Conservation (phyloP, 2,113 vertebrate species). For the Cyanistes caeruleus region DNA sequence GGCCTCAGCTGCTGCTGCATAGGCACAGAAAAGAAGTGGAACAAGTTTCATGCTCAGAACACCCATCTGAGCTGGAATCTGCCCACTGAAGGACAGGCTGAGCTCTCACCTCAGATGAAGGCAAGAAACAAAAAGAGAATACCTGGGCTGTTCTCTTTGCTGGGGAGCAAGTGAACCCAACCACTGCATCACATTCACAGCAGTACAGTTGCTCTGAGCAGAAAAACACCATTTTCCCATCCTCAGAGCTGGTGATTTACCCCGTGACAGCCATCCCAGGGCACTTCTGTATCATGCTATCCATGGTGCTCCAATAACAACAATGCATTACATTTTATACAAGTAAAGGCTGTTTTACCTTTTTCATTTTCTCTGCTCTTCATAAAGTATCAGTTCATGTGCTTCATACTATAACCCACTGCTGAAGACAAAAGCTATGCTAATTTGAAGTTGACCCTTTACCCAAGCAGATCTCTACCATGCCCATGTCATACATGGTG, state of each 20-base stretch:
- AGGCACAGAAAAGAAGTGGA: not conserved
- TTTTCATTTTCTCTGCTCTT: not conserved
- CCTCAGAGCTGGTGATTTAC: not conserved
- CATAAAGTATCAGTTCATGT: not conserved
- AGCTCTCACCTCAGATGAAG: not conserved
- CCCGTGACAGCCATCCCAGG: not conserved
- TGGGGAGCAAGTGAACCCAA: not conserved
- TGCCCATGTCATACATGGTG: not conserved
- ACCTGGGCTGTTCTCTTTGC: not conserved
- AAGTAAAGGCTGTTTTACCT: not conserved
- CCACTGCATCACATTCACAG: accelerated
- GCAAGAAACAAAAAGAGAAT: not conserved
- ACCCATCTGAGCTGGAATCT: not conserved
- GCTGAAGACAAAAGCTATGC: not conserved
- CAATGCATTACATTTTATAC: not conserved
- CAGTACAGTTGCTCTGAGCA: not conserved
- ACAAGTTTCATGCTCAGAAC: not conserved
- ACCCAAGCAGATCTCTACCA: not conserved
- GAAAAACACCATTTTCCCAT: not conserved
- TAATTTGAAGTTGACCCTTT: not conserved
- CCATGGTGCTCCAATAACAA: not conserved
- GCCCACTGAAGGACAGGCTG: accelerated
- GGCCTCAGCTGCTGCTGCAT: not conserved
- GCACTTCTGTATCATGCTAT: not conserved
- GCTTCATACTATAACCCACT: not conserved